Conservation (phyloP, 2,888 invertebrate genomes). For the Andrena bucephala region DNA sequence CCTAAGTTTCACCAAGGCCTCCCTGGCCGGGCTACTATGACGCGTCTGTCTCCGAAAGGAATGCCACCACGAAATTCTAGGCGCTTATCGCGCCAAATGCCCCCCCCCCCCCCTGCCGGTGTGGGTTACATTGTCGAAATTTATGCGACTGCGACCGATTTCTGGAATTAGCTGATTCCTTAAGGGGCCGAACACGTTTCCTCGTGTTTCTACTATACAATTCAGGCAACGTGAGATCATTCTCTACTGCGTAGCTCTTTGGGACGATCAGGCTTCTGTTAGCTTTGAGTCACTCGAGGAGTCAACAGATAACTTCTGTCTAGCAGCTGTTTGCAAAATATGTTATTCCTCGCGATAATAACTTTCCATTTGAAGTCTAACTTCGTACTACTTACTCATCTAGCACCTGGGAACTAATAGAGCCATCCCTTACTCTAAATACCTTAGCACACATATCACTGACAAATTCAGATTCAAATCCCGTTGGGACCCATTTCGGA, state of each 20-base stretch:
- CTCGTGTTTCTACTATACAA: neutral
- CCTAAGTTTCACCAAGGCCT: conserved; percentile 45
- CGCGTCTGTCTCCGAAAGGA: conserved; percentile 34
- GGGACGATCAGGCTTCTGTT: neutral
- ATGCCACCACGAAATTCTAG: conserved; percentile 33
- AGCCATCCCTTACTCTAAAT: no score
- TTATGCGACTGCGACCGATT: conserved; percentile 11
- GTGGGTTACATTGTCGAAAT: conserved; percentile 31
- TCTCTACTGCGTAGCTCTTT: neutral
- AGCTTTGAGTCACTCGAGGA: neutral
- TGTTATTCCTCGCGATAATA: neutral
- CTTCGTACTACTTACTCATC: no score
- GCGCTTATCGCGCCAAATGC: conserved; percentile 49
- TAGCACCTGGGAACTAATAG: no score
- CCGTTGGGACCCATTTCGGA: no score
- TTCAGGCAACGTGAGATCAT: neutral
- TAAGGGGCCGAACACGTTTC: neutral
- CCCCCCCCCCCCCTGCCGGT: neutral
- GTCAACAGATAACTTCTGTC: neutral
- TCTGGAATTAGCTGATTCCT: conserved; percentile 27
- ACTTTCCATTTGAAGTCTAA: no score
- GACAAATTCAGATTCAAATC: no score
- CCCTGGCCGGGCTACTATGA: conserved; percentile 8
- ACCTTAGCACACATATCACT: no score
- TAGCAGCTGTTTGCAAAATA: neutral